Base-by-base conservation (phyloP, 2,888 invertebrate species). In the Acrocyrtus sp. region DNA sequence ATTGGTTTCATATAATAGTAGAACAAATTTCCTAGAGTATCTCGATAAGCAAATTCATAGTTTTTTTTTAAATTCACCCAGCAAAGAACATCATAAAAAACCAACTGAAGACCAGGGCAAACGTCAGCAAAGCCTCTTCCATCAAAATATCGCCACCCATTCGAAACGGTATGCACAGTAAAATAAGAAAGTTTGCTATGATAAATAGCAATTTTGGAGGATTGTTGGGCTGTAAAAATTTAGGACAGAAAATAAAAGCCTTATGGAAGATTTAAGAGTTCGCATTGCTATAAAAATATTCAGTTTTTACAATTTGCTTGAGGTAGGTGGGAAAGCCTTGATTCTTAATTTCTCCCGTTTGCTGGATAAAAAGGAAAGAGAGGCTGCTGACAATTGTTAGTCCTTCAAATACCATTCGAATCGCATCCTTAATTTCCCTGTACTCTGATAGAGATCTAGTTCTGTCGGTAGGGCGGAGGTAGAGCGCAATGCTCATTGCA, bases 71-170 rank as follows among this genome's bases (percentile, higher is more conserved):
- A 21, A 76, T 83, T 86, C 87, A 98, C 98, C 98, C 96, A 45
- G 98, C 98, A 86, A 98, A 99, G 85, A 99, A 99, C 91, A 99
- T 96, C 22, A 98, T 89, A 48, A 97, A 90, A 84, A 98, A 96
- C 98, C 98, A 99, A 39, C 94, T 94, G 3, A 96, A 95, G 0
- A 98, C 98, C 22, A 98, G 91, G 0, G 98, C 92, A 82, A 98
- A 91, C 43, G 95, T 90, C 26, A 99, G 86, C 57, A 98, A 90
- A 0, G 95, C 93, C 84, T 98, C 98, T 85, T 99, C 99, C 0
- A 92, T 88, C 82, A 89, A 88, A 53, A 90, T 88, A 82, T 93
- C 90, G 10, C 89, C 90, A 74, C 88, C 87, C 15, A 95, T 82
- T 4, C 98, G 90, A 79, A 91, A 93, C 0, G 96, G 96, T 79